phyloP scores from a whole-genome alignment of 2,797 vertebrate species.

The Gambusia yucatana region DNA sequence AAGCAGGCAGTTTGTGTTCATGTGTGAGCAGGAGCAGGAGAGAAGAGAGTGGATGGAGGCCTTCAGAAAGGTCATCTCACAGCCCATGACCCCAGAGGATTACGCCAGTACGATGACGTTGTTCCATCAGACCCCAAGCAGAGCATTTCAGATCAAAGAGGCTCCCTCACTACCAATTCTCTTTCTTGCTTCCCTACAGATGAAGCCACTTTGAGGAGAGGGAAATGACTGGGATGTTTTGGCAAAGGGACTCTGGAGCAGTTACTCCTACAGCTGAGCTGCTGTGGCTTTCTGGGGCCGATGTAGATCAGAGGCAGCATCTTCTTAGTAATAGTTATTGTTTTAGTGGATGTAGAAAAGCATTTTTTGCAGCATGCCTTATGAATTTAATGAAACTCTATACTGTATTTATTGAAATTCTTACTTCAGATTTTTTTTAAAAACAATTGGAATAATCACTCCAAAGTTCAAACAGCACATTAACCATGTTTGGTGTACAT shows the following conservation, averaged over 20 bases:
- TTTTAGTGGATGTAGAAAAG: neutral
- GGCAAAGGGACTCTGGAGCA: constrained; percentile 1
- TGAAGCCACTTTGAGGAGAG: constrained; percentile 72
- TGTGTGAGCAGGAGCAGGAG: constrained; percentile 86
- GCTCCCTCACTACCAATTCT: neutral
- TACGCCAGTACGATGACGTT: constrained; percentile 68
- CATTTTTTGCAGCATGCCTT: neutral
- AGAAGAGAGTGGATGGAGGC: constrained; percentile 88
- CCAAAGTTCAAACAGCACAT: neutral
- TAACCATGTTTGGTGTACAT: neutral
- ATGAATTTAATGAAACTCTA: constrained; percentile 22
- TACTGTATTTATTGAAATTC: constrained; percentile 43
- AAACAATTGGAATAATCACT: neutral
- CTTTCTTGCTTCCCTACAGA: constrained; percentile 47
- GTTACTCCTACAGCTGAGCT: neutral
- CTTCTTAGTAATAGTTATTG: constrained; percentile 6
- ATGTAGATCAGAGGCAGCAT: neutral
- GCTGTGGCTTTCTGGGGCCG: neutral
- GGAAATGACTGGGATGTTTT: constrained; percentile 49
- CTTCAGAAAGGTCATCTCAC: constrained; percentile 80
- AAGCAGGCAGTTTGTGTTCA: constrained; percentile 84
- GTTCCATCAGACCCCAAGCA: neutral
- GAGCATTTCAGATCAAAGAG: neutral
- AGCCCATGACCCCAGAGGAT: constrained; percentile 81
- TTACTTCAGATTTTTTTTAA: neutral